These are phyloP conservation scores for Agrochola litura DNA, from an alignment of 2,888 invertebrate genomes.

Conservation along the genomic window DNA sequence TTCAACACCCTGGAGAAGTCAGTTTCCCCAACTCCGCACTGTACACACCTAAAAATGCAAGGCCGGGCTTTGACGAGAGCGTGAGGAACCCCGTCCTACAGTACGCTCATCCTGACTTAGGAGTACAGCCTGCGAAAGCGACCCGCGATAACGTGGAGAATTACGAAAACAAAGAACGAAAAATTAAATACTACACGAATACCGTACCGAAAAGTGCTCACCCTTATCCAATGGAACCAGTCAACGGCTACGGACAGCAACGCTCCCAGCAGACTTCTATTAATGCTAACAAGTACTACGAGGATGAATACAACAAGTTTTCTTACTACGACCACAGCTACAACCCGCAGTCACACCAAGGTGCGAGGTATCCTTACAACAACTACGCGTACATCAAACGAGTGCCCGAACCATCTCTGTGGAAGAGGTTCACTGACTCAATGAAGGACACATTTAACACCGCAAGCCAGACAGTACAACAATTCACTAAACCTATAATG, in stretches of 20 bases:
- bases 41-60: conserved; percentile 91
- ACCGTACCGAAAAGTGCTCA: conserved; percentile 90
- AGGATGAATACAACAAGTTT: conserved; percentile 89
- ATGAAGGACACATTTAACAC: conserved; percentile 93
- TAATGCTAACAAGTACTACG: conserved; percentile 86
- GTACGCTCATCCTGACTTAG: conserved; percentile 95
- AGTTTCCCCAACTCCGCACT: conserved; percentile 92
- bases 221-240: conserved; percentile 90
- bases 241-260: conserved; percentile 84
- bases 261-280: conserved; percentile 86
- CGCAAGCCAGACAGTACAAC: conserved; percentile 93
- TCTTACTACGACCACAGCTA: conserved; percentile 90
- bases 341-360: conserved; percentile 64
- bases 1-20: conserved; percentile 92
- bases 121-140: conserved; percentile 93
- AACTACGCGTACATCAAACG: conserved; percentile 92
- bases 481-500: conserved; percentile 91
- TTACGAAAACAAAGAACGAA: conserved; percentile 79
- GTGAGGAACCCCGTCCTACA: conserved; percentile 94
- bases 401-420: conserved; percentile 91
- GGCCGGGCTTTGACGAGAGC: conserved; percentile 92
- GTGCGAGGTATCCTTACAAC: conserved; percentile 90
- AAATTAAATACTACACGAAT: conserved; percentile 88
- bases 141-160: conserved; percentile 83
- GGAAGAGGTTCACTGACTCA: conserved; percentile 93